Conservation (phyloP, 2,888 invertebrate species). For the Lasioglossum pauxillum region DNA sequence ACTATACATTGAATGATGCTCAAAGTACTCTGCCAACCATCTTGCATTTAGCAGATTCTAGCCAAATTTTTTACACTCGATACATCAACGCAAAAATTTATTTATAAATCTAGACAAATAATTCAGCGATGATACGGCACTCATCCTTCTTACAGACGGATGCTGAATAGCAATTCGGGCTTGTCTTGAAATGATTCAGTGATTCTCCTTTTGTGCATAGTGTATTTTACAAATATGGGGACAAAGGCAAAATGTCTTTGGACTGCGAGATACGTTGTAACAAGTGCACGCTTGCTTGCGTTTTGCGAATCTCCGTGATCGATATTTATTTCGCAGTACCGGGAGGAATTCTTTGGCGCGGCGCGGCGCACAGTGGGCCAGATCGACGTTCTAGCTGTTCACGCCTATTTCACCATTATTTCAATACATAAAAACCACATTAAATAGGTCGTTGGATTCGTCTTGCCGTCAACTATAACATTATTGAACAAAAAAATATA, state of each 20-base stretch:
- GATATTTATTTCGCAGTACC: background rate
- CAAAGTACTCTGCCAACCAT: no score
- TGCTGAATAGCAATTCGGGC: background rate
- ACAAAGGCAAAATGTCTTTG: background rate
- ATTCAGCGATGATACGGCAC: no score
- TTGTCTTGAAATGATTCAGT: background rate
- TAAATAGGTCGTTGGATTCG: no score
- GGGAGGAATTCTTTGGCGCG: background rate
- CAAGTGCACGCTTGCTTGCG: background rate
- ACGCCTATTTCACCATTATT: no score
- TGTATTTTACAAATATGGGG: background rate
- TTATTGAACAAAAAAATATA: no score
- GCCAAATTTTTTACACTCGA: background rate
- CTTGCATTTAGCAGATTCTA: no score
- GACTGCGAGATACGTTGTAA: background rate
- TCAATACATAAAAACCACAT: no score
- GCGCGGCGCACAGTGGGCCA: no score
- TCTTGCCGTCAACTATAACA: no score
- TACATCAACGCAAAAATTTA: no score
- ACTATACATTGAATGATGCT: background rate
- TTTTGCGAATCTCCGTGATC: background rate
- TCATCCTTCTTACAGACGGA: background rate
- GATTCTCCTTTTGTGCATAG: background rate
- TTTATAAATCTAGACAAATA: no score
- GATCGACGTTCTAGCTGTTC: no score